A percentile compares a stretch with the other conserved stretches of the same genome.
Conservation (phyloP, 2,888 invertebrate genomes). For the Dioctria linearis region DNA sequence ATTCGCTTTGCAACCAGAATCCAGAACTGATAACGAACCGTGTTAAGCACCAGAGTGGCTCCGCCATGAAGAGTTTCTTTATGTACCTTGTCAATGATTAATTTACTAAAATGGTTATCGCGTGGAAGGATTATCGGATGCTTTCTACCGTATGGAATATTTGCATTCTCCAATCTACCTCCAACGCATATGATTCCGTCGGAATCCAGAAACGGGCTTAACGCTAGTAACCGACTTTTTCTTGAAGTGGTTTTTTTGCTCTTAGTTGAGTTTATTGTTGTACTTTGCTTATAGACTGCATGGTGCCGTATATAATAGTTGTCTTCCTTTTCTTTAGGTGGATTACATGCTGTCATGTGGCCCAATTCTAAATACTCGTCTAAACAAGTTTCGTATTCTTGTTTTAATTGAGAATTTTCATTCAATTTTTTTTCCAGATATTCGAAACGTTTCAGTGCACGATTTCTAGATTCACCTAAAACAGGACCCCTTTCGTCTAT, state of each 20-base stretch:
- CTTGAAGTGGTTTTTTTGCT: background rate
- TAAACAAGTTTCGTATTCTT: background rate
- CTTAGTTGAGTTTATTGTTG: background rate
- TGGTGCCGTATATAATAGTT: background rate
- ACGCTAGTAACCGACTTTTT: background rate
- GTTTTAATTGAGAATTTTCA: background rate
- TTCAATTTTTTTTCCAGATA: background rate
- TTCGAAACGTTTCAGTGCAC: background rate
- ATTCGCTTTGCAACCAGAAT: background rate
- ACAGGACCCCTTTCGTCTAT: background rate
- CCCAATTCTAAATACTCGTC: no score
- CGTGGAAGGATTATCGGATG: background rate
- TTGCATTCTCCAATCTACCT: background rate
- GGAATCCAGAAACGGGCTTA: background rate
- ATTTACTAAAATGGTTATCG: background rate
- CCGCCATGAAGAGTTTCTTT: no score
- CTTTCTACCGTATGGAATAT: no score
- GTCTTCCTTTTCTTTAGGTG: background rate
- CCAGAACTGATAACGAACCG: no score
- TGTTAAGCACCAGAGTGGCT: no score
- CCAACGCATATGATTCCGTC: background rate
- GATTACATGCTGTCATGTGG: no score
- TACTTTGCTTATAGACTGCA: no score
- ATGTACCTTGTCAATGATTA: background rate
- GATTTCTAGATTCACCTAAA: no score